These are phyloP conservation scores for Encarsia formosa DNA, from an alignment of 2,888 invertebrate species.

Conservation along the genomic window DNA sequence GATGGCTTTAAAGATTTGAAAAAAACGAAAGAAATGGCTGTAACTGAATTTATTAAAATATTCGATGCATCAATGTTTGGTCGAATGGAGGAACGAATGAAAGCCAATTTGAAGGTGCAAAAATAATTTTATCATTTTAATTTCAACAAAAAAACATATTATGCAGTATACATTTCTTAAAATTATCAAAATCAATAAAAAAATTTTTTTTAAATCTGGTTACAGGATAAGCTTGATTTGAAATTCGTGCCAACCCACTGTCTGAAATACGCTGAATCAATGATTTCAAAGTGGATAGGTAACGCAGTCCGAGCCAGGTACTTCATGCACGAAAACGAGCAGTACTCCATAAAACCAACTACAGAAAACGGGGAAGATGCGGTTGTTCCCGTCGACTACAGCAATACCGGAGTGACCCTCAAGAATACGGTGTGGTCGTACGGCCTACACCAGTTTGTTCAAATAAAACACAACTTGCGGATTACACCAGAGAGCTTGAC, in stretches of 20 bases:
- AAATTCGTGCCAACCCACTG: slow-evolving; percentile 24
- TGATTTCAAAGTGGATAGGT: slow-evolving; percentile 28
- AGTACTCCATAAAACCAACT: slow-evolving; percentile 36
- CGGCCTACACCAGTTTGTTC: slow-evolving; percentile 48
- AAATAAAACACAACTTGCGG: slow-evolving; percentile 45
- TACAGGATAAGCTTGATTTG: slow-evolving; percentile 17
- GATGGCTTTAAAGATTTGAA: slow-evolving; percentile 9
- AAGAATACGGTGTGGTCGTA: slow-evolving; percentile 45
- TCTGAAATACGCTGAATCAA: slow-evolving; percentile 14
- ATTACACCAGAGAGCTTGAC: slow-evolving; percentile 42
- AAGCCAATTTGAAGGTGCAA: slow-evolving; percentile 15
- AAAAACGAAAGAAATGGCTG: slow-evolving; percentile 23
- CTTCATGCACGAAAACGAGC: slow-evolving; percentile 34
- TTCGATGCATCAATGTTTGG: slow-evolving; percentile 25
- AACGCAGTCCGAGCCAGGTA: slow-evolving; percentile 37
- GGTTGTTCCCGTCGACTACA: slow-evolving; percentile 39
- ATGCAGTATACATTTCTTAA: background rate
- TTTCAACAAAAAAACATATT: background rate
- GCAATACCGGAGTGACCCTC: slow-evolving; percentile 45
- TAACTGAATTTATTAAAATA: slow-evolving; percentile 23
- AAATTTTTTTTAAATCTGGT: background rate
- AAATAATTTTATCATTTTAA: background rate
- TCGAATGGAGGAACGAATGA: slow-evolving; percentile 22
- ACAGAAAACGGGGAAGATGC: slow-evolving; percentile 32
- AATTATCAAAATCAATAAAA: background rate